Evolutionary conservation across 2,888 invertebrate species (phyloP).

Genomic region (Hydroisotoma schaefferi): DNA sequence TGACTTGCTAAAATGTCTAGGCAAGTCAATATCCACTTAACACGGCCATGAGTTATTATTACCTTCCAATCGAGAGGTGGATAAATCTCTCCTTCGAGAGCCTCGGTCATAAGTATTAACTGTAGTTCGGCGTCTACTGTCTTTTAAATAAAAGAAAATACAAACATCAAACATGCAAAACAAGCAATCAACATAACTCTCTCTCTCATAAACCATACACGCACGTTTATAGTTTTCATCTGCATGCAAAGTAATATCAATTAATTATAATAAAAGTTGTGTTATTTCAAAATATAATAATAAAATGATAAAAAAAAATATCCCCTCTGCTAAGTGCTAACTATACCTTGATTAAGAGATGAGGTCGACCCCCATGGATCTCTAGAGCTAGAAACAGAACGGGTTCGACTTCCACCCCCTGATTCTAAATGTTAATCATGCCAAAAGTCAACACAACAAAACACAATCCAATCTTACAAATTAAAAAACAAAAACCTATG

Average conservation of each 20-base stretch:
- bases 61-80: constrained; percentile 48
- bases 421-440: constrained; percentile 15
- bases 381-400: constrained; percentile 32
- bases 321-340: not conserved
- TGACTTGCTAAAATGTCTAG: not conserved
- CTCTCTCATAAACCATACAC: no score
- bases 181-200: not conserved
- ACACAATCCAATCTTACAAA: constrained; percentile 22
- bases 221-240: no score
- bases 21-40: not conserved
- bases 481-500: constrained; percentile 11
- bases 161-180: constrained; percentile 16
- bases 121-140: constrained; percentile 42
- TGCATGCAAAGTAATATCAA: not conserved
- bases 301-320: constrained; percentile 21
- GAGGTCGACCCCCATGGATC: constrained; percentile 49
- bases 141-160: constrained; percentile 34
- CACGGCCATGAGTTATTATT: no score
- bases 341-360: constrained; percentile 49
- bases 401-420: constrained; percentile 25
- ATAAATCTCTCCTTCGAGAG: constrained; percentile 45
- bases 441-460: not conserved
- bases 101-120: constrained; percentile 43
- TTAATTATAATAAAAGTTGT: not conserved
- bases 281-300: not conserved